Conservation (phyloP, 2,113 vertebrate genomes). For the Lophius piscatorius region DNA sequence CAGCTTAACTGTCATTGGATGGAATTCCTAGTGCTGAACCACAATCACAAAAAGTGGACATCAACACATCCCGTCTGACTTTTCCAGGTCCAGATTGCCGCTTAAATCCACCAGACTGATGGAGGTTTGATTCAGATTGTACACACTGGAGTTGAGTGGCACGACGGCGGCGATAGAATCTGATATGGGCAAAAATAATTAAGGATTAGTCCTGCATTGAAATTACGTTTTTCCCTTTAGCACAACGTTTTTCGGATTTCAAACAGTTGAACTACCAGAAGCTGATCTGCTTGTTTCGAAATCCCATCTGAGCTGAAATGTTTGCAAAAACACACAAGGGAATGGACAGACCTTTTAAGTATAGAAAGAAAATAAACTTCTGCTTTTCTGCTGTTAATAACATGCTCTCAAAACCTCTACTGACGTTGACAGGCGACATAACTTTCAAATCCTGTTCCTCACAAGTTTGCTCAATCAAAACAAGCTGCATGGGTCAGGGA, state of each 20-base stretch:
- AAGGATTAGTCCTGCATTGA: constrained; percentile 41
- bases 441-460: constrained; percentile 24
- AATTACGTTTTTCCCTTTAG: constrained; percentile 36
- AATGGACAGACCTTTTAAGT: background rate
- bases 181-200: constrained; percentile 44
- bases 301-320: constrained; percentile 20
- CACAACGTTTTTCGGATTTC: constrained; percentile 27
- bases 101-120: background rate
- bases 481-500: constrained; percentile 29
- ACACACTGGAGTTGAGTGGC: constrained; percentile 21
- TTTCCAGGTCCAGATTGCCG: constrained; percentile 3
- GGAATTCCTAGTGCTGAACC: constrained; percentile 3
- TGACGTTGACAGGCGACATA: constrained; percentile 16
- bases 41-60: constrained; percentile 3
- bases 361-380: constrained; percentile 6
- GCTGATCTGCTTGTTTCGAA: constrained; percentile 33
- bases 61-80: constrained; percentile 6
- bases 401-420: constrained; percentile 7
- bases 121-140: constrained; percentile 13
- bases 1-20: constrained; percentile 11
- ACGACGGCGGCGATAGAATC: constrained; percentile 33
- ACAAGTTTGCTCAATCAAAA: no score
- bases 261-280: constrained; percentile 16
- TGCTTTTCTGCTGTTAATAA: constrained; percentile 21
- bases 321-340: constrained; percentile 2